Percentiles rank a stretch among this genome's conserved stretches.
Conservation (phyloP, 1,140 invertebrate species). For the Pseudachorutes palmiensis region DNA sequence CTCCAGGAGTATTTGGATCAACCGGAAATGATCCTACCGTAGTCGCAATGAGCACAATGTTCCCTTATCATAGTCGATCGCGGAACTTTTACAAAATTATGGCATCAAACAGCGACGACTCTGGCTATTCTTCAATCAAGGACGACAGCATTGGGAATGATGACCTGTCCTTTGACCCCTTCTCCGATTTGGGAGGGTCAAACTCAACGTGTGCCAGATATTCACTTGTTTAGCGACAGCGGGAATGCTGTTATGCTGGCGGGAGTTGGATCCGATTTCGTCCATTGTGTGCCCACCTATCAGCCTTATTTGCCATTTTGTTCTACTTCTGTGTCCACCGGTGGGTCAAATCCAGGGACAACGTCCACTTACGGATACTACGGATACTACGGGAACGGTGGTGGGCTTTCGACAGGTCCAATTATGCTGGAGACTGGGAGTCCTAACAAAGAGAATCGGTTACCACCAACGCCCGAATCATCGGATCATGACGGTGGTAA, state of each 20-base stretch:
- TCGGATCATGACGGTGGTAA: conserved; percentile 25
- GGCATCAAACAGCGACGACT: conserved; percentile 13
- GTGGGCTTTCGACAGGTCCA: neutral
- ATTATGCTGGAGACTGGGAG: conserved; percentile 28
- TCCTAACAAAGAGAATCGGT: conserved; percentile 36
- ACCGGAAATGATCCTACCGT: neutral
- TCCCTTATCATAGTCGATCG: conserved; percentile 23
- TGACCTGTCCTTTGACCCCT: conserved; percentile 34
- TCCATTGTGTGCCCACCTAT: conserved; percentile 32
- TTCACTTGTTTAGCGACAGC: neutral
- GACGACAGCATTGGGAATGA: conserved; percentile 23
- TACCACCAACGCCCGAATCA: conserved; percentile 36
- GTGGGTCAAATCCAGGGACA: neutral
- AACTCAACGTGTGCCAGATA: conserved; percentile 33
- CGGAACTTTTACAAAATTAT: conserved; percentile 25
- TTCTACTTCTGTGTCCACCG: conserved; percentile 1
- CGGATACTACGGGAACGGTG: neutral
- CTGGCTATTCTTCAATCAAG: conserved; percentile 21
- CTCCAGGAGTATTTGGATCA: neutral
- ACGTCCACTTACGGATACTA: neutral
- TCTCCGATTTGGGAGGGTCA: conserved; percentile 38
- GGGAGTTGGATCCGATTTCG: conserved; percentile 2
- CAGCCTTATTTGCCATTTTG: conserved; percentile 18
- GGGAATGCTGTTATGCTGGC: conserved; percentile 2
- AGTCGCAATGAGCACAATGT: conserved; percentile 19